Evolutionary conservation across 23 tunicate species (phyloP).

Genomic region (Pegea sp.): DNA sequence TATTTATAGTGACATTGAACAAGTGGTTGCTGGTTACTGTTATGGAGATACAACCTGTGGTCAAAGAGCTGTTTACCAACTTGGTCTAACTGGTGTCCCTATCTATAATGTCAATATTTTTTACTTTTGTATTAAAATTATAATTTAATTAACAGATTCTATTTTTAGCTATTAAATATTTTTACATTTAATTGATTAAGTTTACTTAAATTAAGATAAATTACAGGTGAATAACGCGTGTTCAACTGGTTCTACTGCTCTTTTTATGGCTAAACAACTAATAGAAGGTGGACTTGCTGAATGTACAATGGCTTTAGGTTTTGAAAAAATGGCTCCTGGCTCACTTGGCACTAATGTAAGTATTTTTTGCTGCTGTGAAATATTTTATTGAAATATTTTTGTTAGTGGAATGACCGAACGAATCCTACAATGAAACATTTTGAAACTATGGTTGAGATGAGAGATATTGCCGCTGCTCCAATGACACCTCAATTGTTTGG

Average conservation of each 20-base stretch:
- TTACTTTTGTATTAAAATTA: no score
- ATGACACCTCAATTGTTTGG: conserved; percentile 89
- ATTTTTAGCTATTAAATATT: no score
- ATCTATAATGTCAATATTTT: conserved; percentile 52
- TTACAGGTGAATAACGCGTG: conserved; percentile 94
- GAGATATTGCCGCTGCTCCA: conserved; percentile 72
- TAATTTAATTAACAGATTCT: no score
- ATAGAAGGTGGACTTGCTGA: conserved; percentile 93
- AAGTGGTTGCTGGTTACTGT: conserved; percentile 85
- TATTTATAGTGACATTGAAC: conserved; percentile 46
- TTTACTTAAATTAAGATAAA: not conserved
- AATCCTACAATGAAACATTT: conserved; percentile 56
- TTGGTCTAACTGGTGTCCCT: conserved; percentile 88
- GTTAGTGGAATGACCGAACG: conserved; percentile 63
- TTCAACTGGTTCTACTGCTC: conserved; percentile 84
- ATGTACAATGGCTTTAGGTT: conserved; percentile 86
- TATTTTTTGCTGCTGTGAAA: no score
- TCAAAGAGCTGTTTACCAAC: conserved; percentile 69
- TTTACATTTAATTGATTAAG: no score
- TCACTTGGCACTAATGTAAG: conserved; percentile 60
- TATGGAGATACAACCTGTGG: conserved; percentile 99
- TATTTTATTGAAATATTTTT: no score
- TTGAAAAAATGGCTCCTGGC: conserved; percentile 95
- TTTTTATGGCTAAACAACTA: conserved; percentile 81
- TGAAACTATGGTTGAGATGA: conserved; percentile 39